Percentiles rank a stretch among this genome's conserved stretches.
phyloP scores from a whole-genome alignment of 2,888 invertebrate species.

The Trachelus iudaicus region DNA sequence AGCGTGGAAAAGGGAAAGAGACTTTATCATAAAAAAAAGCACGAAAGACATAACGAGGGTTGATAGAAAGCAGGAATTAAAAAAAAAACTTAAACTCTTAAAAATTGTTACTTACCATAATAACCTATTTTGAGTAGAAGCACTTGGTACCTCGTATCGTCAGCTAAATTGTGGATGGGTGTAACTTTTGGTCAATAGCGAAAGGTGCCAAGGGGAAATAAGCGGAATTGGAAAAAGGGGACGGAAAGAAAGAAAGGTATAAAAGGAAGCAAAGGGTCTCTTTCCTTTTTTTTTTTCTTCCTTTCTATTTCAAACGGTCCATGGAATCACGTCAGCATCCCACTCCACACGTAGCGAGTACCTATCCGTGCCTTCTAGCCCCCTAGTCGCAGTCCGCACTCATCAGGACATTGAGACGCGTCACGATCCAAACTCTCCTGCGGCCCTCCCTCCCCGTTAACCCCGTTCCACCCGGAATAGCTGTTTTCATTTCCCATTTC shows the following conservation, averaged over 20 bases:
- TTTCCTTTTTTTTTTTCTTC: constrained; percentile 28
- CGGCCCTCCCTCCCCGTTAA: constrained; percentile 14
- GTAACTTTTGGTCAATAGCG: not conserved
- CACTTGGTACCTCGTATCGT: not conserved
- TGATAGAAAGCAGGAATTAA: not conserved
- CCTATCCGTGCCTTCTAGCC: not conserved
- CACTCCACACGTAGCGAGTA: constrained; percentile 7
- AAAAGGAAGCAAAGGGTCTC: constrained; percentile 8
- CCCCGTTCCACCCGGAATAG: constrained; percentile 39
- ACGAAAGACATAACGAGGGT: not conserved
- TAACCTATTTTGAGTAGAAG: not conserved
- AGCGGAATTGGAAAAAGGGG: not conserved
- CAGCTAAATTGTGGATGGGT: not conserved
- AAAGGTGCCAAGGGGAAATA: not conserved
- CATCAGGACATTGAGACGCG: constrained; percentile 30
- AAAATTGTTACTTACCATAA: not conserved
- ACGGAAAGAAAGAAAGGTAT: not conserved
- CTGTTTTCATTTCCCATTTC: constrained; percentile 47
- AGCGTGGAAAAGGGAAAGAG: not conserved
- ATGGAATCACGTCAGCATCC: constrained; percentile 18
- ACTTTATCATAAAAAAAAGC: not conserved
- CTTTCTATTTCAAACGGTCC: constrained; percentile 11
- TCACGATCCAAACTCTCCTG: constrained; percentile 23
- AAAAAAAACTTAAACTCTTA: not conserved
- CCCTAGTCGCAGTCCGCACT: constrained; percentile 18